Evolutionary conservation across 1,140 invertebrate species (phyloP).

Genomic region (Conopomorpha cramerella): DNA sequence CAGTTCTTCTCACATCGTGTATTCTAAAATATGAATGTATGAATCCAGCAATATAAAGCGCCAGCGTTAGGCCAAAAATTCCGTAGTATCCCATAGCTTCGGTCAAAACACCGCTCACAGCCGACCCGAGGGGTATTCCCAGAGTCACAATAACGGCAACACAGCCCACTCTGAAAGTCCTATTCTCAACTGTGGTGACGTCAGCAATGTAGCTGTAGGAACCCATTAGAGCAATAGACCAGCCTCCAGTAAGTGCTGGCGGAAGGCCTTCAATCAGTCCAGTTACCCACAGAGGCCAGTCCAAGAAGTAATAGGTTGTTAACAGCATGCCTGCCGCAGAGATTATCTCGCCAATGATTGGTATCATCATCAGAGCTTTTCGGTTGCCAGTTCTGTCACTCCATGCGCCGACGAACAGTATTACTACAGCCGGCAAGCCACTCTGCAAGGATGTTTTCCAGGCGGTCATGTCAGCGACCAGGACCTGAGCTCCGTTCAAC

Average conservation of each 20-base stretch:
- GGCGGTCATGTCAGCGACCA: slow-evolving; percentile 59
- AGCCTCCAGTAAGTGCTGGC: slow-evolving; percentile 56
- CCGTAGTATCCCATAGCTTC: slow-evolving; percentile 49
- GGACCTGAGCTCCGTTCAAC: slow-evolving; percentile 38
- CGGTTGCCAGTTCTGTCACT: slow-evolving; percentile 64
- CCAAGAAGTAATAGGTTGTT: slow-evolving; percentile 53
- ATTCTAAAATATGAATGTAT: slow-evolving; percentile 34
- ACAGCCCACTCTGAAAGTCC: slow-evolving; percentile 61
- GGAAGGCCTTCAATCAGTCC: slow-evolving; percentile 58
- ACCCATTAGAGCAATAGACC: slow-evolving; percentile 60
- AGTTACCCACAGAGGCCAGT: slow-evolving; percentile 58
- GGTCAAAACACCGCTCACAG: slow-evolving; percentile 46
- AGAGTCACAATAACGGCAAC: slow-evolving; percentile 60
- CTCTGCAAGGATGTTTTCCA: slow-evolving; percentile 61
- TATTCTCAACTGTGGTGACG: slow-evolving; percentile 56
- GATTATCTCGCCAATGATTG: slow-evolving; percentile 60
- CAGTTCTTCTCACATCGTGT: slow-evolving; percentile 22
- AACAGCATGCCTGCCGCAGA: slow-evolving; percentile 51
- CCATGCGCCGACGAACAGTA: slow-evolving; percentile 67
- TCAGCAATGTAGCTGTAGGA: slow-evolving; percentile 64
- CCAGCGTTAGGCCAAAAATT: slow-evolving; percentile 33
- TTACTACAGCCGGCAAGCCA: slow-evolving; percentile 60
- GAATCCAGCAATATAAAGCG: slow-evolving; percentile 33
- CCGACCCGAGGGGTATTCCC: slow-evolving; percentile 43
- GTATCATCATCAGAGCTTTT: slow-evolving; percentile 63